These are phyloP conservation scores for Oceanodroma leucorhoa DNA, from an alignment of 2,797 vertebrate species.

Conservation along the genomic window DNA sequence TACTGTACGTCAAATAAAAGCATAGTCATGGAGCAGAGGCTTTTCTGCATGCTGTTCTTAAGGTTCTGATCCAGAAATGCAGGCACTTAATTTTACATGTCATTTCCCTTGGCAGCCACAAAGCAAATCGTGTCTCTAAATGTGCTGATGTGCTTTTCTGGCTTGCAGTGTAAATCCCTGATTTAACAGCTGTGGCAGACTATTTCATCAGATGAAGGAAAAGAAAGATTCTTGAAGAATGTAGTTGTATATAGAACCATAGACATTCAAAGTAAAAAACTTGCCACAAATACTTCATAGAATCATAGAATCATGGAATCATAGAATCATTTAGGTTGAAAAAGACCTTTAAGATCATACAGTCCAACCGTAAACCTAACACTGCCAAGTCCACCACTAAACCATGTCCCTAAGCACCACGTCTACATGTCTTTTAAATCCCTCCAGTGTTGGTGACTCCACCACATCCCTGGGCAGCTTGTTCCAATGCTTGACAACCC, in stretches of 20 bases:
- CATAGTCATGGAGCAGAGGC: background rate
- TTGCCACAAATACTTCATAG: background rate
- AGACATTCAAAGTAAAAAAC: background rate
- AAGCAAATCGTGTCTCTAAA: background rate
- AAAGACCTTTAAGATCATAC: background rate
- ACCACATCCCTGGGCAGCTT: background rate
- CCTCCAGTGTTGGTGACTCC: background rate
- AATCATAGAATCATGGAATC: background rate
- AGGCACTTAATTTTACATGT: background rate
- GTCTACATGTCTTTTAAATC: background rate
- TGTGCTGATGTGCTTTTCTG: background rate
- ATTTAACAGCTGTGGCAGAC: background rate
- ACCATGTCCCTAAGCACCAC: background rate
- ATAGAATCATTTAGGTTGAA: background rate
- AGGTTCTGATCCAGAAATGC: background rate
- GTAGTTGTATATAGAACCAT: background rate
- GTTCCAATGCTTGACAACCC: background rate
- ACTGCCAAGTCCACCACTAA: background rate
- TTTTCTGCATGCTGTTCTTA: background rate
- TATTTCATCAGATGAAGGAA: background rate
- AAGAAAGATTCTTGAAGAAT: background rate
- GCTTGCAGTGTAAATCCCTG: background rate
- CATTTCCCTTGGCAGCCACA: background rate
- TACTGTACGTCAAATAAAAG: background rate
- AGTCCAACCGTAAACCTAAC: background rate